These are phyloP conservation scores for Xyrichtys novacula DNA, from an alignment of 2,797 vertebrate species.

Conservation along the genomic window DNA sequence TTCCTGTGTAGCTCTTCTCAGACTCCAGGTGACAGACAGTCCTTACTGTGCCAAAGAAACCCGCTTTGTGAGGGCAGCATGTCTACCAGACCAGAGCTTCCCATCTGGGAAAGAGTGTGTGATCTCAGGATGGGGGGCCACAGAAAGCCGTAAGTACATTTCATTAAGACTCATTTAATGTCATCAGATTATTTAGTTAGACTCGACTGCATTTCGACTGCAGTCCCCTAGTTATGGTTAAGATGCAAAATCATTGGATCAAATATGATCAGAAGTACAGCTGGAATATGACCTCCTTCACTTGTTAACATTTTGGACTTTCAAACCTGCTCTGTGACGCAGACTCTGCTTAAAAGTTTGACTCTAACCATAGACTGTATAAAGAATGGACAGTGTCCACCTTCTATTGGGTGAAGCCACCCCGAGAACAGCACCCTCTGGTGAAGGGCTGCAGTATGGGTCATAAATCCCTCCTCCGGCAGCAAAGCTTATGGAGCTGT, in stretches of 20 bases:
- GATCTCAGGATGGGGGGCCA: slow-evolving; percentile 90
- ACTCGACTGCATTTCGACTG: neutral
- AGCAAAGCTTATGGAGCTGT: no score
- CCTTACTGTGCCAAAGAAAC: slow-evolving; percentile 87
- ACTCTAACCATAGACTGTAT: no score
- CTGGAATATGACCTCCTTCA: no score
- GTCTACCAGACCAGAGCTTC: slow-evolving; percentile 83
- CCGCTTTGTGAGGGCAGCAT: slow-evolving; percentile 84
- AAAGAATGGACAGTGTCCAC: no score
- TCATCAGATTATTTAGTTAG: neutral
- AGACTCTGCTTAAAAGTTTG: no score
- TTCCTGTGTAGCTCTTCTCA: slow-evolving; percentile 85
- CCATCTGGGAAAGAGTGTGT: slow-evolving; percentile 83
- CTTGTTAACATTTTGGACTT: no score
- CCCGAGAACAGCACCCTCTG: no score
- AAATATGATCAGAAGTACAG: no score
- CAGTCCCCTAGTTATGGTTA: neutral
- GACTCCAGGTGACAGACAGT: slow-evolving; percentile 81
- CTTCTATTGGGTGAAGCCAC: no score
- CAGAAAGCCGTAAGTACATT: slow-evolving; percentile 78
- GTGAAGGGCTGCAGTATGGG: no score
- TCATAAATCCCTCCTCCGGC: no score
- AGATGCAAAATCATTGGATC: neutral
- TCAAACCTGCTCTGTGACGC: no score
- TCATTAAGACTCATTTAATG: neutral